These are phyloP conservation scores for Synanthedon andrenaeformis DNA, from an alignment of 2,888 invertebrate species.

Conservation along the genomic window DNA sequence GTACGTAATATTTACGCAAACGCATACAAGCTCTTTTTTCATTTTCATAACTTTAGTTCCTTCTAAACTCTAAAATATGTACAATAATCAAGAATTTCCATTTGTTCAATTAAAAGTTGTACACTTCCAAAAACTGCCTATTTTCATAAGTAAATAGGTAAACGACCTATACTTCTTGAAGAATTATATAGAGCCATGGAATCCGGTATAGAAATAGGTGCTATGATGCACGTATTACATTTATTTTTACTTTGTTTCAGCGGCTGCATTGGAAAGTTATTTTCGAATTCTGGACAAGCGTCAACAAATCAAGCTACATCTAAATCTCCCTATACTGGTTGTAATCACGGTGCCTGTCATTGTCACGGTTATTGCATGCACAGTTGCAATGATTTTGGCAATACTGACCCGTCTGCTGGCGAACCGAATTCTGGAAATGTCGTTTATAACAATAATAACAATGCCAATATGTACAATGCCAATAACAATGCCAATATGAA, in stretches of 20 bases:
- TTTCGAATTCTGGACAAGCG: conserved; percentile 25
- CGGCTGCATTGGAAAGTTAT: conserved; percentile 60
- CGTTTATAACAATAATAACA: not conserved
- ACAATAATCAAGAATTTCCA: too few relatives aligned
- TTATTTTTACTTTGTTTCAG: conserved; percentile 20
- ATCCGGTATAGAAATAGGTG: too few relatives aligned
- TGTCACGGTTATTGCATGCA: conserved; percentile 14
- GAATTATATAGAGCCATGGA: too few relatives aligned
- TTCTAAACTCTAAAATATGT: too few relatives aligned
- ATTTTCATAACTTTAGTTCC: too few relatives aligned
- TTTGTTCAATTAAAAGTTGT: too few relatives aligned
- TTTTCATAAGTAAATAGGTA: too few relatives aligned
- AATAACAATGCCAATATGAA: not conserved
- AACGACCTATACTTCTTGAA: too few relatives aligned
- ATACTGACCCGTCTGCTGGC: not conserved
- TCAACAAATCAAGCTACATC: conserved; percentile 5
- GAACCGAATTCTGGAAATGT: conserved; percentile 14
- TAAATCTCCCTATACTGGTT: conserved; percentile 22
- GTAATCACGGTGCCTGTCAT: conserved; percentile 25
- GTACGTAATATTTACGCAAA: too few relatives aligned
- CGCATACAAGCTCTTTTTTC: too few relatives aligned
- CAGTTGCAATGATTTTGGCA: conserved; percentile 4
- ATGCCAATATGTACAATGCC: not conserved
- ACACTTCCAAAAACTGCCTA: too few relatives aligned
- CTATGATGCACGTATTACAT: not conserved